These are phyloP conservation scores for Drosophila kikkawai DNA, from an alignment of 1,140 invertebrate genomes.

Conservation along the genomic window DNA sequence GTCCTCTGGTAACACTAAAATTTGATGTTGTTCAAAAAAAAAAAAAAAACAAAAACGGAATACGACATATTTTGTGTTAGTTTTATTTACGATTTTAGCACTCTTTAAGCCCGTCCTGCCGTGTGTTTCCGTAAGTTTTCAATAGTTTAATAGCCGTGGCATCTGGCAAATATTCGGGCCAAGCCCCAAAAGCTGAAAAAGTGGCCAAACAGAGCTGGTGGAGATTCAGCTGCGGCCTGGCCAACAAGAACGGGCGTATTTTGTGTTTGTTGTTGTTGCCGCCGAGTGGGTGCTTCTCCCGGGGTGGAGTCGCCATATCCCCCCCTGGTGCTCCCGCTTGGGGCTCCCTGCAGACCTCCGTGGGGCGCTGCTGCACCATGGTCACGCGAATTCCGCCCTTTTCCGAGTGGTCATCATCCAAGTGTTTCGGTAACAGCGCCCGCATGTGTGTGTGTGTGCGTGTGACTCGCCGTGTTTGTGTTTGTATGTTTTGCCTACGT, in stretches of 20 bases:
- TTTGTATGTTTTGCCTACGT: slow-evolving; percentile 44
- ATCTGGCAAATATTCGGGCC: background rate
- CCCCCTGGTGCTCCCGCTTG: slow-evolving; percentile 18
- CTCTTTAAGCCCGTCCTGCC: slow-evolving; percentile 54
- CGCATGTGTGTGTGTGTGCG: slow-evolving; percentile 25
- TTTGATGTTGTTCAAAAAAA: too few relatives aligned
- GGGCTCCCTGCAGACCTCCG: slow-evolving; percentile 4
- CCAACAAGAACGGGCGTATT: slow-evolving; percentile 22
- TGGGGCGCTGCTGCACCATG: slow-evolving; percentile 24
- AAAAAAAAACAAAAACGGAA: too few relatives aligned
- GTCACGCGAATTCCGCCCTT: slow-evolving; percentile 73
- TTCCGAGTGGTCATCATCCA: slow-evolving; percentile 44
- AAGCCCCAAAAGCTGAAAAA: slow-evolving; percentile 5
- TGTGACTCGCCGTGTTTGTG: slow-evolving; percentile 17
- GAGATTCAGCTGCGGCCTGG: slow-evolving; percentile 65
- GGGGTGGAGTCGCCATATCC: slow-evolving; percentile 50
- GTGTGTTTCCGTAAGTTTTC: slow-evolving; percentile 69
- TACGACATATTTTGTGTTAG: slow-evolving; percentile 65
- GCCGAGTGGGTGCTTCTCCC: slow-evolving; percentile 54
- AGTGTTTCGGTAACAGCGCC: slow-evolving; percentile 43
- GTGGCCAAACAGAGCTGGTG: slow-evolving; percentile 43
- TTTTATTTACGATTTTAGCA: slow-evolving; percentile 76
- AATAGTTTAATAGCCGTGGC: slow-evolving; percentile 45
- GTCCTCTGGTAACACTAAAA: too few relatives aligned
- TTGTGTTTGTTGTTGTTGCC: slow-evolving; percentile 44